Percentiles rank a stretch among this genome's conserved stretches.
These are phyloP conservation scores for Pherbina coryleti DNA, from an alignment of 2,888 invertebrate genomes.

Conservation along the genomic window DNA sequence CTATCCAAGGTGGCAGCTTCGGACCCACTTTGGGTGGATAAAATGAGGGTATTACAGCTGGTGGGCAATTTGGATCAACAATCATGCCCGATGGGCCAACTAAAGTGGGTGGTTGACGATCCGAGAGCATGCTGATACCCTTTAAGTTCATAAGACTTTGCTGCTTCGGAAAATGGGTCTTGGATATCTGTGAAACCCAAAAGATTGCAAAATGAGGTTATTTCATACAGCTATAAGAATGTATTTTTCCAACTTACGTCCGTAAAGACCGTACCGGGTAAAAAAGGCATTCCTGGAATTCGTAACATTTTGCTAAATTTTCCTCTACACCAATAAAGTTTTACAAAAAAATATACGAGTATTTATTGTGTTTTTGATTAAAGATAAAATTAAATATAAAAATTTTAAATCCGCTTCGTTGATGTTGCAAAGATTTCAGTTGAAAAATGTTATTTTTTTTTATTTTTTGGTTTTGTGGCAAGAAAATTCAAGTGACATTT, in stretches of 20 bases:
- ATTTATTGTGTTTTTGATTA: not conserved
- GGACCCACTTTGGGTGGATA: conserved; percentile 82
- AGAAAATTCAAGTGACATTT: not conserved
- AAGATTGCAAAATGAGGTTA: conserved; percentile 1
- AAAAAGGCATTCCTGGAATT: conserved; percentile 77
- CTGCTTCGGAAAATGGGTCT: conserved; percentile 75
- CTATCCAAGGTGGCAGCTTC: conserved; percentile 86
- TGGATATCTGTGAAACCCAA: conserved; percentile 72
- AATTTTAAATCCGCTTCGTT: not conserved
- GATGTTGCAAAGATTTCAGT: too few species aligned
- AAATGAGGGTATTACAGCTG: conserved; percentile 75
- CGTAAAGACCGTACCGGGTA: conserved; percentile 80
- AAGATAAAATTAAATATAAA: not conserved
- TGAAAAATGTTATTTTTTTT: too few species aligned
- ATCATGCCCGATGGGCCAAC: conserved; percentile 72
- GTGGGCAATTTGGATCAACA: conserved; percentile 68
- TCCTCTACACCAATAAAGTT: not conserved
- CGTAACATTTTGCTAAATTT: conserved; percentile 69
- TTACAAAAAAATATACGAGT: conserved; percentile 24
- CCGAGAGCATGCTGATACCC: conserved; percentile 75
- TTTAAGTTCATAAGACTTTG: conserved; percentile 75
- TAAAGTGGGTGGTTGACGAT: conserved; percentile 73
- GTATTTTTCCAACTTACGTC: conserved; percentile 72
- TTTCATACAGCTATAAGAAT: not conserved
- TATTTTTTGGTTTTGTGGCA: not conserved